These are phyloP conservation scores for Acronicta psi DNA, from an alignment of 2,888 invertebrate species.

Conservation along the genomic window DNA sequence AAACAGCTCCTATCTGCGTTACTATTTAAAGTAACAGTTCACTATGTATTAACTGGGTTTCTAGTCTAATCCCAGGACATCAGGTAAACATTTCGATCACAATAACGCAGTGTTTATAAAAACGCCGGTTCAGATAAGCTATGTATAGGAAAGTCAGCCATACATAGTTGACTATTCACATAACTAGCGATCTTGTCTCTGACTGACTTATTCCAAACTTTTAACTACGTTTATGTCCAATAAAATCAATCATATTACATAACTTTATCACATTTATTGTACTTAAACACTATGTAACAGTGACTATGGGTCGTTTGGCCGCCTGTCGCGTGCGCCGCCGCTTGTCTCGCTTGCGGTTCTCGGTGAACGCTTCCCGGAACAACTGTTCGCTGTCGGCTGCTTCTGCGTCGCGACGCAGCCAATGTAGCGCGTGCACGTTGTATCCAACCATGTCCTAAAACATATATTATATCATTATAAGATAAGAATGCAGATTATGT, in stretches of 20 bases:
- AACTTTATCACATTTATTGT: conserved; percentile 33
- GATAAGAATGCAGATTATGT: neutral
- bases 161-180: no score
- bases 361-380: conserved; percentile 93
- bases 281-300: conserved; percentile 69
- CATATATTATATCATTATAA: neutral
- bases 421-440: conserved; percentile 94
- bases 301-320: conserved; percentile 89
- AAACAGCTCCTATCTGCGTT: no score
- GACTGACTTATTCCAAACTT: no score
- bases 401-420: conserved; percentile 93
- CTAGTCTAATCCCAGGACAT: no score
- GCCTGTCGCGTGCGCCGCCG: conserved; percentile 90
- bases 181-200: no score
- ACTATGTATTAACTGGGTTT: no score
- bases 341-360: conserved; percentile 90
- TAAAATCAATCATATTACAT: neutral
- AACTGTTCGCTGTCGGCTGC: conserved; percentile 92
- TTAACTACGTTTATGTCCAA: neutral
- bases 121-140: no score
- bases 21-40: no score
- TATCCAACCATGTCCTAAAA: conserved; percentile 94
- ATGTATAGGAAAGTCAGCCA: no score
- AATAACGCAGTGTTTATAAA: no score
- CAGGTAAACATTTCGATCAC: no score